phyloP scores from a whole-genome alignment of 1,140 invertebrate species.

The Triops cancriformis region DNA sequence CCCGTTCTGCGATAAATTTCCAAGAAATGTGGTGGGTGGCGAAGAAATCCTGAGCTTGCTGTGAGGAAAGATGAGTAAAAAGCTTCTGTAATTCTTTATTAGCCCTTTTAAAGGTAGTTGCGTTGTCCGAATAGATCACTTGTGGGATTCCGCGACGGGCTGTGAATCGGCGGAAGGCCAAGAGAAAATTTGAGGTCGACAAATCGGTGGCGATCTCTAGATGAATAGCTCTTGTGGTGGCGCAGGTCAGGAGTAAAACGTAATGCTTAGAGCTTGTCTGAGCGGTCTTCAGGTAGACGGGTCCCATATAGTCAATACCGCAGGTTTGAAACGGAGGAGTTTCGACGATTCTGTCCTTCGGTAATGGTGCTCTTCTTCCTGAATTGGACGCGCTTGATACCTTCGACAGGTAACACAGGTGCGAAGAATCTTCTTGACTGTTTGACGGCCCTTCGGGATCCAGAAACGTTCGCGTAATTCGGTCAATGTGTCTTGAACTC shows the following conservation, averaged over 20 bases:
- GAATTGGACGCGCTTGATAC: too few relatives aligned
- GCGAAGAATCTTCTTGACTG: neutral
- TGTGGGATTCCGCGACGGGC: conserved; percentile 33
- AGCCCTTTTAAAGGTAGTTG: conserved; percentile 34
- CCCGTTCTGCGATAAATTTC: conserved; percentile 36
- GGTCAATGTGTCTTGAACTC: neutral
- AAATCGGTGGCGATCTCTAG: conserved; percentile 37
- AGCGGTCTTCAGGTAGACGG: conserved; percentile 33
- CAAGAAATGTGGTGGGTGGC: neutral
- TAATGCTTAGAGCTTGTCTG: conserved; percentile 36
- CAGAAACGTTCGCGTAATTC: neutral
- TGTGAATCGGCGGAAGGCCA: conserved; percentile 36
- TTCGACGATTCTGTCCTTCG: too few relatives aligned
- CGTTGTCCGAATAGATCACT: conserved; percentile 36
- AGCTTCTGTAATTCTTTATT: conserved; percentile 16
- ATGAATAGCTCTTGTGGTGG: conserved; percentile 38
- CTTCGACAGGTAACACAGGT: neutral
- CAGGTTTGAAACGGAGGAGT: too few relatives aligned
- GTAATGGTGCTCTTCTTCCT: too few relatives aligned
- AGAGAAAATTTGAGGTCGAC: conserved; percentile 34
- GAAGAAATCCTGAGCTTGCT: neutral
- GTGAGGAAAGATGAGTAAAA: neutral
- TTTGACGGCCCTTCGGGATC: neutral
- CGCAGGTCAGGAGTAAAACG: too few relatives aligned
- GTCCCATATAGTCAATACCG: conserved; percentile 37